These are phyloP conservation scores for Trogon melanurus DNA, from an alignment of 2,113 vertebrate species.

Conservation along the genomic window DNA sequence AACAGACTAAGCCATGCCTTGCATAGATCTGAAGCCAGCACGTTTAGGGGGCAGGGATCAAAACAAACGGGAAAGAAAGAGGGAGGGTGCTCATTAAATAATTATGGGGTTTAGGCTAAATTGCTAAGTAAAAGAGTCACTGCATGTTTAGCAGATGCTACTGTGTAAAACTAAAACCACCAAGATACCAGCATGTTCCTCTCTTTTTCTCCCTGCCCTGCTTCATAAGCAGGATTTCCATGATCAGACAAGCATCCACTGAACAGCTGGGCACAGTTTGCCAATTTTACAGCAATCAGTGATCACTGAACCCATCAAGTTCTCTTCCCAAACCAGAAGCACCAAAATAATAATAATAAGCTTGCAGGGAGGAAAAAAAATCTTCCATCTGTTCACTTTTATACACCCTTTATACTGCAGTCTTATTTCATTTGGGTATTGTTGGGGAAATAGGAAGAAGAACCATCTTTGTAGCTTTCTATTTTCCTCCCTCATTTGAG, in stretches of 20 bases:
- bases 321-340: constrained; percentile 64
- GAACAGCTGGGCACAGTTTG: constrained; percentile 62
- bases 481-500: not conserved
- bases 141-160: constrained; percentile 36
- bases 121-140: constrained; percentile 15
- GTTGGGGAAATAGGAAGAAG: not conserved
- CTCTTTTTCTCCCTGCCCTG: not conserved
- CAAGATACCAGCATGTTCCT: not conserved
- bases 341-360: constrained; percentile 71
- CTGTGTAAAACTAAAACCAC: constrained; percentile 22
- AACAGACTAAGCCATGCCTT: not conserved
- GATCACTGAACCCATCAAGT: constrained; percentile 63
- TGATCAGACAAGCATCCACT: constrained; percentile 41
- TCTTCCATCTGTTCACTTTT: constrained; percentile 76
- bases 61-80: constrained; percentile 1
- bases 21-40: not conserved
- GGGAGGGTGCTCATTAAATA: constrained; percentile 36
- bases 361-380: constrained; percentile 63
- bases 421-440: not conserved
- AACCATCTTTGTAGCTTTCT: not conserved
- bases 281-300: constrained; percentile 48
- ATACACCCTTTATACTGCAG: not conserved
- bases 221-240: constrained; percentile 45
- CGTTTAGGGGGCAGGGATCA: not conserved
- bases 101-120: constrained; percentile 17